phyloP scores from a whole-genome alignment of 2,797 vertebrate genomes.

The Siniperca scherzeri region DNA sequence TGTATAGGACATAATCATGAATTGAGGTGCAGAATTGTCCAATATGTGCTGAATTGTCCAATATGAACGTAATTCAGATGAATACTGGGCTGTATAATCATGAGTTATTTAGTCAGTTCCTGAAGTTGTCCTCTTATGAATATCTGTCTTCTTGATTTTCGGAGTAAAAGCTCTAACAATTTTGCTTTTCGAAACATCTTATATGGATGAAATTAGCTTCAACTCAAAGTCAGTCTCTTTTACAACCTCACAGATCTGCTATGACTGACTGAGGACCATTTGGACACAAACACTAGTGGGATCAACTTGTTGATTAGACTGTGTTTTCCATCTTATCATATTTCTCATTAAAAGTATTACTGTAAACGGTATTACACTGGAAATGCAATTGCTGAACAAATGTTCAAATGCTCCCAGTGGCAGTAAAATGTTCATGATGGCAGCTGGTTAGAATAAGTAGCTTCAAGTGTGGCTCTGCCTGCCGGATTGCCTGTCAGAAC shows the following conservation, averaged over 20 bases:
- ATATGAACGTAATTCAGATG: background rate
- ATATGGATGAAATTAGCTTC: conserved; percentile 5
- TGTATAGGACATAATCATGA: too few species aligned
- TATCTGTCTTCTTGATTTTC: background rate
- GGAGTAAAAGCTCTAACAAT: background rate
- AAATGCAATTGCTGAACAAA: conserved; percentile 47
- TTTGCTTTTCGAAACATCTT: background rate
- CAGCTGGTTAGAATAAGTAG: conserved; percentile 66
- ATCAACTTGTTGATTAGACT: conserved; percentile 24
- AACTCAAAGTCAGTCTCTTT: conserved; percentile 1
- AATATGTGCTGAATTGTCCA: background rate
- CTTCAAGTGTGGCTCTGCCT: conserved; percentile 57
- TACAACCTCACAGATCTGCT: background rate
- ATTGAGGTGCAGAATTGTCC: background rate
- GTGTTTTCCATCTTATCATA: conserved; percentile 17
- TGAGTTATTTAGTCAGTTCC: background rate
- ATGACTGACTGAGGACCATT: background rate
- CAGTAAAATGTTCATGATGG: conserved; percentile 51
- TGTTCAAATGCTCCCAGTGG: conserved; percentile 45
- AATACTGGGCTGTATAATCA: background rate
- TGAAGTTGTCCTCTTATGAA: background rate
- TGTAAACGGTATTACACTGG: conserved; percentile 9
- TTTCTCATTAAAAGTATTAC: conserved; percentile 6
- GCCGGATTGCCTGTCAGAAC: conserved; percentile 66
- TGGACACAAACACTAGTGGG: background rate